Evolutionary conservation across 2,797 vertebrate species (phyloP), one percentile per base, ranked within the genome.

Genomic region (Gymnoscopelus braueri): DNA sequence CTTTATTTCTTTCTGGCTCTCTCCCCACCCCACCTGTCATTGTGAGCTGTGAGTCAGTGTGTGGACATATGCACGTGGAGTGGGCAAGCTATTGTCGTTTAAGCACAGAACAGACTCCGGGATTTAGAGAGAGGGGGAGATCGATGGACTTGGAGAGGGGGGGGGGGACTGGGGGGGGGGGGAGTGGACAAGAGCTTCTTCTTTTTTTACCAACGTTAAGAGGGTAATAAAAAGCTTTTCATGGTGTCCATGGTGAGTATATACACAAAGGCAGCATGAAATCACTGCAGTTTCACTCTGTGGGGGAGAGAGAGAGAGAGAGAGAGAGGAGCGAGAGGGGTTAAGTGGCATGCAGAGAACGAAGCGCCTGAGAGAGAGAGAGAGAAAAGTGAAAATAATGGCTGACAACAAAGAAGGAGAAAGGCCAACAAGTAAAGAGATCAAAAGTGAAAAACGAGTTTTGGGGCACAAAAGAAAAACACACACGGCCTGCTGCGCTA

Each of bases 241-340:
- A 73, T 44, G 39, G 67, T 54, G 74, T 81, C 72, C 67, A 55
- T 54, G 75, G 72, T 15, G 72, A 72, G 78, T 5, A 69, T 64
- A 83, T 71, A 84, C 60, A 71, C 83, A 83, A 79, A 82, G 69
- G 66, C 78, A 75, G 52, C 56, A 32, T 14, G 26, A 83, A 81
- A 71, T 76, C 78, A 67, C 64, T 39, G 63, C 61, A 65, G 60
- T 60, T 70, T 74, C 74, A 68, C 78, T 62, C 67, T 75, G 76
- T 23, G 32, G 19, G 32, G 49, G 23, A 57, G 63, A 73, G 67
- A 77, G n/a, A 3, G 19, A 44, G 47, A 52, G 60, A 66, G 69
- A 9, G 67, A 81, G 67, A 81, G 60, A 71, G 59, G 66, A 5
- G 19, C 3, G 44, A 15, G 44, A 15, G 63, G 51, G 64, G 63